These are phyloP conservation scores for Hyposoter didymator DNA, from an alignment of 2,888 invertebrate species.

Conservation along the genomic window DNA sequence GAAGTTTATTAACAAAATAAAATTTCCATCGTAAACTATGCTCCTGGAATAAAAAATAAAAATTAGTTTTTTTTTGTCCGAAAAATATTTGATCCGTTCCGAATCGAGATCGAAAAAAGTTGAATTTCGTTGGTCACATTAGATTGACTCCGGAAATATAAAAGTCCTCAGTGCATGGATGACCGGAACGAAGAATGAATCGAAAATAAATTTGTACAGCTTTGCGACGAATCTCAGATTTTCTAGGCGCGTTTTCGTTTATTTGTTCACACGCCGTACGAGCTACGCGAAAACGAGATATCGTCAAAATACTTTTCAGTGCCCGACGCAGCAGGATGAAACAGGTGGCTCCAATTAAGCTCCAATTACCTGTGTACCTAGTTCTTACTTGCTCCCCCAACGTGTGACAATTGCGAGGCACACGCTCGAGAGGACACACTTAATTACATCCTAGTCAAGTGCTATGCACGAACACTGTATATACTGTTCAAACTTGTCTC, in stretches of 20 bases:
- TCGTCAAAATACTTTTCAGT: conserved; percentile 67
- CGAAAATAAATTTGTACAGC: conserved; percentile 10
- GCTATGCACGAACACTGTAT: conserved; percentile 24
- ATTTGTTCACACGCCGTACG: conserved; percentile 26
- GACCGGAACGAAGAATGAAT: conserved; percentile 32
- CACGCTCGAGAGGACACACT: conserved; percentile 66
- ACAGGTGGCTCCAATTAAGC: conserved; percentile 77
- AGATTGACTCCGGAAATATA: too few species aligned
- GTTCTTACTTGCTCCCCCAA: conserved; percentile 72
- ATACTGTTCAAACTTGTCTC: conserved; percentile 5
- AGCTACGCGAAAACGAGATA: conserved; percentile 39
- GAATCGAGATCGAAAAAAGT: too few species aligned
- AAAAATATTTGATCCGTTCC: neutral
- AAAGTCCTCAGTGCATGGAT: conserved; percentile 7
- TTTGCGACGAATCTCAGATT: neutral
- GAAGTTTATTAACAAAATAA: too few species aligned
- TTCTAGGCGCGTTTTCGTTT: neutral
- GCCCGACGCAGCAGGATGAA: conserved; percentile 60
- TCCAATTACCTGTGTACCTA: conserved; percentile 77
- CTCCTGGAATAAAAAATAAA: too few species aligned
- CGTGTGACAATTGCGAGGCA: conserved; percentile 66
- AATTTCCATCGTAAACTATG: too few species aligned
- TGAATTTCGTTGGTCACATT: too few species aligned
- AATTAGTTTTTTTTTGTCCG: too few species aligned
- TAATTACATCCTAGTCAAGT: conserved; percentile 67